phyloP scores from a whole-genome alignment of 1,140 invertebrate species.

The Papilio polytes region DNA sequence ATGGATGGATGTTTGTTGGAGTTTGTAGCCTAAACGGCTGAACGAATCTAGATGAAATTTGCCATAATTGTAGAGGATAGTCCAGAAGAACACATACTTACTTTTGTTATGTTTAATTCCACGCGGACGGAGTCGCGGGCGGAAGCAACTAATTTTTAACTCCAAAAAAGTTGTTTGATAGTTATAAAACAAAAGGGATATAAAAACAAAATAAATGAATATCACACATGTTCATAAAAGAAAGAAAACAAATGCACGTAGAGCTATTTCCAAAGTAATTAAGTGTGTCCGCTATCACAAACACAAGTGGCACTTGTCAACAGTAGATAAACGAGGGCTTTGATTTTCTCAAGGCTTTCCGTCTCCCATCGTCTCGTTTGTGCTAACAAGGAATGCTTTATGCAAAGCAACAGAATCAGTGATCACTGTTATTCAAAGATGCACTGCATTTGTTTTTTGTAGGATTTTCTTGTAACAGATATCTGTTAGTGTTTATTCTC shows the following conservation, averaged over 20 bases:
- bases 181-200: neutral
- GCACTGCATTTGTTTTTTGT: neutral
- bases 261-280: slow-evolving; percentile 4
- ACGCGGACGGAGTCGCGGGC: too few species aligned
- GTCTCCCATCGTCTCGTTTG: neutral
- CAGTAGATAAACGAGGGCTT: slow-evolving; percentile 10
- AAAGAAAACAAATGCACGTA: neutral
- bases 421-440: neutral
- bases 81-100: too few species aligned
- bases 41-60: too few species aligned
- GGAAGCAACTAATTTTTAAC: too few species aligned
- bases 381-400: neutral
- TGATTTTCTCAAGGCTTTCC: slow-evolving; percentile 9
- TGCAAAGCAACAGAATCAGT: neutral
- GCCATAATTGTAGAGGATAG: too few species aligned
- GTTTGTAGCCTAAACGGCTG: too few species aligned
- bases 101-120: too few species aligned
- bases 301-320: slow-evolving; percentile 13
- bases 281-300: slow-evolving; percentile 3
- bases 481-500: neutral
- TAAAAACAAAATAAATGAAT: neutral
- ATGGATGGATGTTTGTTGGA: too few species aligned
- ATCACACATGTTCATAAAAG: neutral
- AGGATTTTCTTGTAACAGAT: neutral
- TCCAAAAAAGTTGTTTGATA: too few species aligned